These are phyloP conservation scores for Apostichopus californicus DNA, from an alignment of 35 echinoderm and acorn worm genomes.

Conservation along the genomic window DNA sequence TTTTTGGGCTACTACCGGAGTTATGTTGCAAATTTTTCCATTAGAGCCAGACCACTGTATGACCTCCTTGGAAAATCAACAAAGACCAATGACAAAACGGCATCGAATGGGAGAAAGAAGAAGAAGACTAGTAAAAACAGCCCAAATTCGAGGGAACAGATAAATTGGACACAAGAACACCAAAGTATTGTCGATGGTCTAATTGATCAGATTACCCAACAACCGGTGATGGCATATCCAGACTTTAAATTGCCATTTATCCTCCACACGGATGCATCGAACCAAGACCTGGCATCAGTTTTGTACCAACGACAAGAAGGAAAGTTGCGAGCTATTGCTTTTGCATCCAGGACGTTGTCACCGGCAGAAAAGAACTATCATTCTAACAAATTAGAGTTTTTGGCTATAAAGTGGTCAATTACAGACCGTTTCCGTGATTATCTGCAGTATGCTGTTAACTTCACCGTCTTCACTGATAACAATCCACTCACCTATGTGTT, in stretches of 20 bases:
- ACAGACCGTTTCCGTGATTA: constrained; percentile 62
- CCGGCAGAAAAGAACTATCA: constrained; percentile 59
- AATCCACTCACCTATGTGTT: constrained; percentile 78
- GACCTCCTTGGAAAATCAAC: constrained; percentile 23
- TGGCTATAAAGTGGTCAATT: constrained; percentile 57
- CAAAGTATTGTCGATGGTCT: constrained; percentile 36
- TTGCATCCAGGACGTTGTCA: constrained; percentile 14
- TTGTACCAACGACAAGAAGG: constrained; percentile 57
- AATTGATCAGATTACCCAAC: constrained; percentile 14
- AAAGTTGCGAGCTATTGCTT: neutral
- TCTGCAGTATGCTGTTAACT: constrained; percentile 37
- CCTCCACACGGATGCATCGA: constrained; percentile 42
- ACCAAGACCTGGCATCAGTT: constrained; percentile 31
- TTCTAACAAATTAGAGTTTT: constrained; percentile 64
- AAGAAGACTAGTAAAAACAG: neutral
- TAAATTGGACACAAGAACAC: constrained; percentile 44
- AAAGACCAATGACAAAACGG: neutral
- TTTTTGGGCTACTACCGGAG: neutral
- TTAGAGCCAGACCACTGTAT: constrained; percentile 32
- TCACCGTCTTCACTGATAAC: constrained; percentile 68
- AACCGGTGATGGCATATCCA: constrained; percentile 55
- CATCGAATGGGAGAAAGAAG: neutral
- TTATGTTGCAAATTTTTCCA: constrained; percentile 38
- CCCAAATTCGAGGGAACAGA: constrained; percentile 19
- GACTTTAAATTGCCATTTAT: constrained; percentile 21